Base-by-base conservation (phyloP, 2,113 vertebrate genomes). In the Nesospiza acunhae region DNA sequence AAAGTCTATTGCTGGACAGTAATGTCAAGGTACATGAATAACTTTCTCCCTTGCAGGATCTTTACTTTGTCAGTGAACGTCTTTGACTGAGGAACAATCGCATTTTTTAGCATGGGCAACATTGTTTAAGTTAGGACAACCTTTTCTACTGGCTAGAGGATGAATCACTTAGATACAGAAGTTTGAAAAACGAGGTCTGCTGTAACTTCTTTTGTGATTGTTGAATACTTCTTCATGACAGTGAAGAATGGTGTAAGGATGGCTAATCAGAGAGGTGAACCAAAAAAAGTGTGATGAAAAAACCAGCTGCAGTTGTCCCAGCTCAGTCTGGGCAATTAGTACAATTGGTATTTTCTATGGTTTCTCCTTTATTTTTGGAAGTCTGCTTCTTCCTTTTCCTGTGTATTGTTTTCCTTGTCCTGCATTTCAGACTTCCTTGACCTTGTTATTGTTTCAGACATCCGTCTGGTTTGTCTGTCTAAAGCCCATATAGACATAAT, bases 301-400 rank as follows among this genome's bases (percentile, higher is more conserved):
- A 83, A 44, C 0, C 41, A 60, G 23, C 58, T 89, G 31, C 15
- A 22, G 2, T 69, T 90, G n/a, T 75, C 35, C 17, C 19, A 53
- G 31, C 37, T 74, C 33, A n/a, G 11, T 56, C 70, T 90, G 70
- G 14, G 30, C 60, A 62, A n/a, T 33, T 42, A 63, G 22, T 28
- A 49, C 60, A 62, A 37, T 30, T 42, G 59, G 24, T 28, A 49
- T 84, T 60, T 96, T 90, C 41, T 52, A 24, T 88, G 1, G 1
- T 27, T 66, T 87, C 35, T 67, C 55, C 55, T 90, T 88, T 84
- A n/a, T 62, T 90, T 96, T 87, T 94, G 68, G 37, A 86, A 92
- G 46, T 66, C 27, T 6, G 1, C 37, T 37, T 88, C 46, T 91
- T 91, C 58, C 33, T 85, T 78, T 87, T 88, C 39, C 64, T 70